Evolutionary conservation across 2,888 invertebrate species (phyloP).

Genomic region (Nephrotoma appendiculata): DNA sequence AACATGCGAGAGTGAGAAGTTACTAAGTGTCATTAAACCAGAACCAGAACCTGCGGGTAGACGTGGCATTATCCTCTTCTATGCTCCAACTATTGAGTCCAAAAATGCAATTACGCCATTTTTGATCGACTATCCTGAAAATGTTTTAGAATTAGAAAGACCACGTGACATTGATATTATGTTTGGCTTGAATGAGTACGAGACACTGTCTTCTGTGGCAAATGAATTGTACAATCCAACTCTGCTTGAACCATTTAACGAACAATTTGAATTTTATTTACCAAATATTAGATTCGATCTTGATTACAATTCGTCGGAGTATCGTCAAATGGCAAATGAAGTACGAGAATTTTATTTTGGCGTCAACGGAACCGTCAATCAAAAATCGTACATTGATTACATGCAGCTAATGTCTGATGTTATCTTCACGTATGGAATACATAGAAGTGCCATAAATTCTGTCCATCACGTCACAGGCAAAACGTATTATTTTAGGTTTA

Average conservation of each 20-base stretch:
- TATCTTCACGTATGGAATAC: background rate
- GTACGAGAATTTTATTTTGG: slow-evolving; percentile 8
- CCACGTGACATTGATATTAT: background rate
- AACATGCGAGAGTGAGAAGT: background rate
- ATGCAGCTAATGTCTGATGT: background rate
- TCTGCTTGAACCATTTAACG: slow-evolving; percentile 5
- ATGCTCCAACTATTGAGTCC: background rate
- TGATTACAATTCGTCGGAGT: slow-evolving; percentile 2
- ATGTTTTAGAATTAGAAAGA: background rate
- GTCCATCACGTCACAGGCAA: background rate
- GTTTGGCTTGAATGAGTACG: slow-evolving; percentile 14
- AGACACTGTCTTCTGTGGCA: slow-evolving; percentile 22
- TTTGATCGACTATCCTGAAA: background rate
- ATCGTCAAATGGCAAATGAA: slow-evolving; percentile 4
- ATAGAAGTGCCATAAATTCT: background rate
- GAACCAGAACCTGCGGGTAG: background rate
- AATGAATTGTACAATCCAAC: slow-evolving; percentile 14
- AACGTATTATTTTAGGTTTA: slow-evolving; percentile 5
- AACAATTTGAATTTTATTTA: background rate
- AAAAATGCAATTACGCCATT: background rate
- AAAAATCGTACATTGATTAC: slow-evolving; percentile 2
- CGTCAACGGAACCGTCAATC: slow-evolving; percentile 1
- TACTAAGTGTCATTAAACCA: background rate
- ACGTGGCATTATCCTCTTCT: background rate
- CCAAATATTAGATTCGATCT: background rate